A percentile compares a stretch with the other conserved stretches of the same genome.
These are phyloP conservation scores for Sanderia malayensis DNA, from an alignment of 30 jellyfish, hydroid and myxozoan species.

Conservation along the genomic window DNA sequence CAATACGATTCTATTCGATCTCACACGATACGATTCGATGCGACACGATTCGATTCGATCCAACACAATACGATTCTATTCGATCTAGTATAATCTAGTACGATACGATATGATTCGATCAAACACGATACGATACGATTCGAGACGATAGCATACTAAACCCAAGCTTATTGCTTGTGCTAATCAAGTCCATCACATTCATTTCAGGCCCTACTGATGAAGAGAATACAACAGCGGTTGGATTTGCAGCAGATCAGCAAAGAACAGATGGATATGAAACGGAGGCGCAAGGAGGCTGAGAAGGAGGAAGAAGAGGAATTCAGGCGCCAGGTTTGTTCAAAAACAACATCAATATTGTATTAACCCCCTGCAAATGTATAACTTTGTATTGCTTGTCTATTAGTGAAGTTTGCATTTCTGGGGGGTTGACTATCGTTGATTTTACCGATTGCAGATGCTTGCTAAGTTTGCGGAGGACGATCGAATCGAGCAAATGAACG, in stretches of 20 bases:
- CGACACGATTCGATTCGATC: neutral
- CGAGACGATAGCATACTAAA: neutral
- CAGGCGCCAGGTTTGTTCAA: conserved; percentile 92
- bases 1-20: too few species aligned
- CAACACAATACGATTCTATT: neutral
- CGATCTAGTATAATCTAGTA: neutral
- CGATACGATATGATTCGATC: neutral
- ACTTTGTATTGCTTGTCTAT: too few species aligned
- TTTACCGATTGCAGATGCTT: too few species aligned
- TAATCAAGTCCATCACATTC: too few species aligned
- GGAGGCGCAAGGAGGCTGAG: conserved; percentile 64
- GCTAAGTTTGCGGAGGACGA: conserved; percentile 98
- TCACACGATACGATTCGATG: too few species aligned
- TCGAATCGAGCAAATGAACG: conserved; percentile 97
- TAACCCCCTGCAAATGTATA: too few species aligned
- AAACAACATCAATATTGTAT: too few species aligned
- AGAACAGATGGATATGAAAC: conserved; percentile 70
- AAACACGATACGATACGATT: neutral
- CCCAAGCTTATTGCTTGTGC: too few species aligned
- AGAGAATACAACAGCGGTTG: conserved; percentile 74
- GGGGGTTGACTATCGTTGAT: too few species aligned
- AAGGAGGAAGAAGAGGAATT: conserved; percentile 87
- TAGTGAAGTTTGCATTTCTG: too few species aligned
- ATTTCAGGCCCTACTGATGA: conserved; percentile 56
- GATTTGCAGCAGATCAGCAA: conserved; percentile 71